These are phyloP conservation scores for Riparia riparia DNA, from an alignment of 2,113 vertebrate species.

Conservation along the genomic window DNA sequence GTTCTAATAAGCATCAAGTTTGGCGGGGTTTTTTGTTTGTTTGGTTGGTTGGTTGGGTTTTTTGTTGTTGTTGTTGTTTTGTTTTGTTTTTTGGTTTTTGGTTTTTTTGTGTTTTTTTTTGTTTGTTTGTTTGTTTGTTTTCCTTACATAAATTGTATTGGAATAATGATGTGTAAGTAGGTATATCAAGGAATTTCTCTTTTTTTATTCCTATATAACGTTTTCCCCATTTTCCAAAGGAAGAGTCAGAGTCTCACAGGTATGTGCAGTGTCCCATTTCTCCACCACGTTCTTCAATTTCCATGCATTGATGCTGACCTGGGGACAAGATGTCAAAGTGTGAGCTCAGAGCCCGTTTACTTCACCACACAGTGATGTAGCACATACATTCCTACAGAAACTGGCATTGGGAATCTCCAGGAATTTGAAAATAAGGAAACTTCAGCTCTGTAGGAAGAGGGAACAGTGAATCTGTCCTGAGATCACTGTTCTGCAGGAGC, in stretches of 20 bases:
- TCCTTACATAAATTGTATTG: not conserved
- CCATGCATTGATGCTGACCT: not conserved
- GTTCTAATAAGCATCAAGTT: not conserved
- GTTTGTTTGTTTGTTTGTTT: not conserved
- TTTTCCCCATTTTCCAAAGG: not conserved
- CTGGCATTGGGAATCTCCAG: not conserved
- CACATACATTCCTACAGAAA: not conserved
- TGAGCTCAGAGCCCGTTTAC: not conserved
- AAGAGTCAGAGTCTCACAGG: not conserved
- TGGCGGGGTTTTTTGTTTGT: too few relatives aligned
- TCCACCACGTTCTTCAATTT: not conserved
- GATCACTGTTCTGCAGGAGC: not conserved
- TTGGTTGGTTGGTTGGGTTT: too few relatives aligned
- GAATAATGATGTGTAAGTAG: not conserved
- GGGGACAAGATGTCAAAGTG: not conserved
- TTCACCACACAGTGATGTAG: rapidly evolving
- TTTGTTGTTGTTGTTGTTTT: too few relatives aligned
- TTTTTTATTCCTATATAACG: not conserved
- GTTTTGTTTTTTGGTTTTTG: too few relatives aligned
- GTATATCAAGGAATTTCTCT: not conserved
- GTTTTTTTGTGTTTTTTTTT: too few relatives aligned
- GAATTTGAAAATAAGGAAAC: not conserved
- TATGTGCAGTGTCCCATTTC: not conserved
- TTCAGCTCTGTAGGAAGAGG: not conserved
- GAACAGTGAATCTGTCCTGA: not conserved